Percentiles rank a stretch among this genome's conserved stretches.
Evolutionary conservation across 2,113 vertebrate genomes (phyloP).

Genomic region (Sorex fumeus): DNA sequence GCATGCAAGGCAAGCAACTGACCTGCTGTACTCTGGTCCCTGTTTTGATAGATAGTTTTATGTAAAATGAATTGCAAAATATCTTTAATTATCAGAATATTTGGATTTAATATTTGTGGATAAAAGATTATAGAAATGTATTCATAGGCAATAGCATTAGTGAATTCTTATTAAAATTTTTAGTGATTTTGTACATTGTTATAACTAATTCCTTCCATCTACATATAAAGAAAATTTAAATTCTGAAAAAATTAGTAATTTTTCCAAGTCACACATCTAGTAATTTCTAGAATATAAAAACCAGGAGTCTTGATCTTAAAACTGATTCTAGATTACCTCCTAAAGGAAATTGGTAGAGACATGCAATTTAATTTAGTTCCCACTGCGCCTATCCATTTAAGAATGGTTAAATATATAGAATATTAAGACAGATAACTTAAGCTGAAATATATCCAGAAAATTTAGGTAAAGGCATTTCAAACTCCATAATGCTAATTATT

Average conservation of each 20-base stretch:
- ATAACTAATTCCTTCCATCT: not conserved
- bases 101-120: not conserved
- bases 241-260: not conserved
- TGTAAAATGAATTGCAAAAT: not conserved
- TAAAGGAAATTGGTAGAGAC: conserved; percentile 11
- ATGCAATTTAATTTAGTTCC: not conserved
- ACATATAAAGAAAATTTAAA: not conserved
- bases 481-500: not conserved
- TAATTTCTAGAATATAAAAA: conserved; percentile 10
- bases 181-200: not conserved
- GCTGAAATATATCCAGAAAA: not conserved
- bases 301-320: not conserved
- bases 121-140: not conserved
- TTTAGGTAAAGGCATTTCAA: not conserved
- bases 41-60: not conserved
- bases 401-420: not conserved
- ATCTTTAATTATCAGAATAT: not conserved
- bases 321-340: not conserved
- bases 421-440: not conserved
- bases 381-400: not conserved
- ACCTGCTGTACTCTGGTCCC: not conserved
- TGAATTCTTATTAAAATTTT: conserved; percentile 4
- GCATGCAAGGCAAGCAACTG: too few relatives aligned
- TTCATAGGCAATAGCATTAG: not conserved
- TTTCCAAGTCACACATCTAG: not conserved